phyloP scores from a whole-genome alignment of 2,888 invertebrate species.

The Tipula helvola region DNA sequence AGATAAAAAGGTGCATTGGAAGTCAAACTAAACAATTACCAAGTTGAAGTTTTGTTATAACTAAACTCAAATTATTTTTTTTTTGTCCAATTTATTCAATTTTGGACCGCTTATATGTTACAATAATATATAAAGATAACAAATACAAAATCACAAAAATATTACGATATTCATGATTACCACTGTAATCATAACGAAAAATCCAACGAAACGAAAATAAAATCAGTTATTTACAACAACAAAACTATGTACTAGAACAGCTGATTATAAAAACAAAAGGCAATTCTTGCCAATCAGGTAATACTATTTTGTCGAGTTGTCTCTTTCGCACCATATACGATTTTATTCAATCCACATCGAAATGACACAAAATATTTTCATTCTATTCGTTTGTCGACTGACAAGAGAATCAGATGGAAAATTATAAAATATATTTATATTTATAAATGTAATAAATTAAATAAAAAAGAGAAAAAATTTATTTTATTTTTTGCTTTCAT shows the following conservation, averaged over 20 bases:
- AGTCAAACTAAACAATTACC: too few species aligned
- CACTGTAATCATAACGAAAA: neutral
- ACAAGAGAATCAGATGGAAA: constrained; percentile 7
- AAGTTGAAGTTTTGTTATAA: too few species aligned
- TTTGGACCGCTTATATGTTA: too few species aligned
- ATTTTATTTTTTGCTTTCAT: neutral
- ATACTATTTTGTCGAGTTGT: neutral
- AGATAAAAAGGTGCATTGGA: too few species aligned
- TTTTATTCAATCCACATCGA: neutral
- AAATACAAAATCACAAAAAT: neutral
- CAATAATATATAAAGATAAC: too few species aligned
- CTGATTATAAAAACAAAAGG: constrained; percentile 9
- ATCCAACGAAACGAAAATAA: neutral
- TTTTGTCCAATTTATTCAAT: too few species aligned
- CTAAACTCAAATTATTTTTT: too few species aligned
- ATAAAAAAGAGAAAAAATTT: neutral
- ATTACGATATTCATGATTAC: neutral
- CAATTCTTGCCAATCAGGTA: neutral
- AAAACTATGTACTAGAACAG: constrained; percentile 4
- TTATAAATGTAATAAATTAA: neutral
- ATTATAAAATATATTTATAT: neutral
- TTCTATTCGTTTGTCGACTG: constrained; percentile 8
- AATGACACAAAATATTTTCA: neutral
- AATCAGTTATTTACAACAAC: neutral
- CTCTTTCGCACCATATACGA: neutral